Evolutionary conservation across 2,113 vertebrate species (phyloP).

Genomic region (Planiliza haematocheilus): DNA sequence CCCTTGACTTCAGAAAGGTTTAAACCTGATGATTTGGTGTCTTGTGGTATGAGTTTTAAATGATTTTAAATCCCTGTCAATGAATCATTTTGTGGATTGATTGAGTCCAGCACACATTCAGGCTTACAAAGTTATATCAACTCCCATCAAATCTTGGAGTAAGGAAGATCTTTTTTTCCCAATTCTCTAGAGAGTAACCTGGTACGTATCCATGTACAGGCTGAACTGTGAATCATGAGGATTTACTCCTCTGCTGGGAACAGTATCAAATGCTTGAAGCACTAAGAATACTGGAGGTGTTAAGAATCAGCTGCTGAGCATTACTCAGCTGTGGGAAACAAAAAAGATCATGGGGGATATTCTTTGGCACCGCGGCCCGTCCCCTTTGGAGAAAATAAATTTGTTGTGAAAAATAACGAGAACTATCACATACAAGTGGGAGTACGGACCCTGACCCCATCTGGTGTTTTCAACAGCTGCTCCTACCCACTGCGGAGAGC

Average conservation of each 20-base stretch:
- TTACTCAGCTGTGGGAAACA: constrained; percentile 45
- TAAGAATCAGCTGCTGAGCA: constrained; percentile 29
- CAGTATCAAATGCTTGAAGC: constrained; percentile 19
- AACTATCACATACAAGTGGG: constrained; percentile 27
- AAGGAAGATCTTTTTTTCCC: neutral
- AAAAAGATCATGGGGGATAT: neutral
- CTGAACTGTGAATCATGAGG: constrained; percentile 23
- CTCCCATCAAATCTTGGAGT: constrained; percentile 18
- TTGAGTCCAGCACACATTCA: constrained; percentile 4
- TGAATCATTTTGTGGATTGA: neutral
- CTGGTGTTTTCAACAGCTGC: constrained; percentile 76
- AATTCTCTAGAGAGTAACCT: neutral
- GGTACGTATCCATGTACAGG: constrained; percentile 7
- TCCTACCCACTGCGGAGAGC: constrained; percentile 54
- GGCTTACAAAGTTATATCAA: constrained; percentile 10
- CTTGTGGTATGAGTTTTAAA: neutral
- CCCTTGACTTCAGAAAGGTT: neutral
- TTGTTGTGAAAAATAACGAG: constrained; percentile 37
- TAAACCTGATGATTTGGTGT: neutral
- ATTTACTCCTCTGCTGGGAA: constrained; percentile 28
- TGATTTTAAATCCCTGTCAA: neutral
- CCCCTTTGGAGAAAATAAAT: constrained; percentile 49
- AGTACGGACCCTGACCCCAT: constrained; percentile 50
- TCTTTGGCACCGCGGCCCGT: constrained; percentile 24
- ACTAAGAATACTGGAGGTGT: constrained; percentile 29